Conservation (phyloP, 64 coral and sea anemone species). For the Porites australiensis region DNA sequence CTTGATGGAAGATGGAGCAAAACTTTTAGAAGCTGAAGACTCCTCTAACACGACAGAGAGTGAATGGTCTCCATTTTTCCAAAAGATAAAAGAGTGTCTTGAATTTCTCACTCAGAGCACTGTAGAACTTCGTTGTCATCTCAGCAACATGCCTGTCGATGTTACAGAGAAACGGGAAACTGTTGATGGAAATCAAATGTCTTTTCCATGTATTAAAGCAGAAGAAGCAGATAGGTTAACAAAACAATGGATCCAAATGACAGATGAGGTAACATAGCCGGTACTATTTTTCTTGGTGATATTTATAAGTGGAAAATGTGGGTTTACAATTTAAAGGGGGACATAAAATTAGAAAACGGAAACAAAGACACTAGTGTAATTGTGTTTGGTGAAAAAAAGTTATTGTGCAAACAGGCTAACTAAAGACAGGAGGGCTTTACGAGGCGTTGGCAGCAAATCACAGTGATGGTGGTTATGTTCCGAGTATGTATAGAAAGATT, state of each 20-base stretch:
- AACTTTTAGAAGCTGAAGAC: slow-evolving; percentile 50
- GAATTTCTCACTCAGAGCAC: slow-evolving; percentile 72
- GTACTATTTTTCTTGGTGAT: too few relatives aligned
- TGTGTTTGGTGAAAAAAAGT: too few relatives aligned
- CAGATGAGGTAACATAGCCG: not conserved
- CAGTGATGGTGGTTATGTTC: too few relatives aligned
- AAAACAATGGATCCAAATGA: slow-evolving; percentile 49
- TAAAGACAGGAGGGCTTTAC: too few relatives aligned
- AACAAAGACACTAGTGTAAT: too few relatives aligned
- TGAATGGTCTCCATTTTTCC: not conserved
- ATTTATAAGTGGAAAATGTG: too few relatives aligned
- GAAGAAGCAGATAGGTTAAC: slow-evolving; percentile 13
- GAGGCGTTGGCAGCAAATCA: too few relatives aligned
- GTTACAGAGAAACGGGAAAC: not conserved
- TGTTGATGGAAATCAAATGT: not conserved
- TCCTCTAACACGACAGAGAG: not conserved
- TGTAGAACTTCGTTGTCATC: slow-evolving; percentile 70
- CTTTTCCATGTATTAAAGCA: not conserved
- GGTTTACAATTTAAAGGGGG: too few relatives aligned
- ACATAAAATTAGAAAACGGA: too few relatives aligned
- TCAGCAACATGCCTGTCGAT: slow-evolving; percentile 68
- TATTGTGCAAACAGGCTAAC: too few relatives aligned
- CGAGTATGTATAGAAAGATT: too few relatives aligned
- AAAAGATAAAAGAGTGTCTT: slow-evolving; percentile 63
- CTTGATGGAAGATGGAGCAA: slow-evolving; percentile 80